A percentile compares a stretch with the other conserved stretches of the same genome.
phyloP scores from a whole-genome alignment of 2,888 invertebrate genomes.

The Coelinius sp. region DNA sequence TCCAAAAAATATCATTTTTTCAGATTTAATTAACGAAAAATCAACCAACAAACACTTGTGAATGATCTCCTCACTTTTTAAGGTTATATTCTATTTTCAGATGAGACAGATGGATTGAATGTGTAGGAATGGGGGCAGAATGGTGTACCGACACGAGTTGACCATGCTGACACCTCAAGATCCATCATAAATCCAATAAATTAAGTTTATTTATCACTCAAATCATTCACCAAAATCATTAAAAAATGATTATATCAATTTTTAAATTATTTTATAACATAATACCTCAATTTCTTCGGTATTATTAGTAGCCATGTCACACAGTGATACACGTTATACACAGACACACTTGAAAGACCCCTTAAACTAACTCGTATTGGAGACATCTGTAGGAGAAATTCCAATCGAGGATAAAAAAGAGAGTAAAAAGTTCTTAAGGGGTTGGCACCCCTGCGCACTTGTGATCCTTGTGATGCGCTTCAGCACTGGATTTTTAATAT shows the following conservation, averaged over 20 bases:
- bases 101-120: slow-evolving; percentile 36
- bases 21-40: background rate
- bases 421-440: too few species aligned
- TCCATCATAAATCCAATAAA: background rate
- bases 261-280: slow-evolving; percentile 19
- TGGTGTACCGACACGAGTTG: slow-evolving; percentile 31
- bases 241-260: background rate
- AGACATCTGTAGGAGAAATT: slow-evolving; percentile 21
- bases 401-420: background rate
- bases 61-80: background rate
- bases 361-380: background rate
- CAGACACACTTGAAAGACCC: slow-evolving; percentile 9
- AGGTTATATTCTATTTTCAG: slow-evolving; percentile 44
- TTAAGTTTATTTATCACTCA: background rate
- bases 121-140: slow-evolving; percentile 22
- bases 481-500: too few species aligned
- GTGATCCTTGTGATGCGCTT: too few species aligned
- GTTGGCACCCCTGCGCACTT: background rate
- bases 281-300: slow-evolving; percentile 75
- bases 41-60: background rate
- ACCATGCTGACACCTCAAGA: slow-evolving; percentile 68
- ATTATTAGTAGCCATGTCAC: slow-evolving; percentile 77
- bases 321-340: slow-evolving; percentile 49
- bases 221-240: slow-evolving; percentile 12
- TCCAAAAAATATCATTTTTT: background rate